These are phyloP conservation scores for Drosophila punjabiensis DNA, from an alignment of 1,140 invertebrate genomes.

Conservation along the genomic window DNA sequence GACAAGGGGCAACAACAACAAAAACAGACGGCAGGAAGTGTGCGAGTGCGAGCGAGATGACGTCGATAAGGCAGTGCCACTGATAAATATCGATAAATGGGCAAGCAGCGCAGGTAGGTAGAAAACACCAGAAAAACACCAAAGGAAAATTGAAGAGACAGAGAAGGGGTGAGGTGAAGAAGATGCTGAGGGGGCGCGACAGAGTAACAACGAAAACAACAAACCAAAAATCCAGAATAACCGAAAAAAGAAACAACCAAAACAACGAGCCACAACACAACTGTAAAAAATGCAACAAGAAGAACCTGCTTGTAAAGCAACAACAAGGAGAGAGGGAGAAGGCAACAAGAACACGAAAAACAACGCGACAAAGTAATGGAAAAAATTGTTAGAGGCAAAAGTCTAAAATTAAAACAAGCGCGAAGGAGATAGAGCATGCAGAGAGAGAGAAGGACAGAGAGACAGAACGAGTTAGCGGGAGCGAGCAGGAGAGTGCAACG, in stretches of 20 bases:
- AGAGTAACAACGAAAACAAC: slow-evolving; percentile 37
- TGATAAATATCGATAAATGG: slow-evolving; percentile 76
- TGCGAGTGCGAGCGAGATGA: slow-evolving; percentile 32
- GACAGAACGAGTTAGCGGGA: slow-evolving; percentile 13
- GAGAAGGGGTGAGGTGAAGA: neutral
- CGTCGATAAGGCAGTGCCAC: slow-evolving; percentile 50
- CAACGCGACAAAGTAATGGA: slow-evolving; percentile 69
- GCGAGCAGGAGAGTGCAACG: slow-evolving; percentile 55
- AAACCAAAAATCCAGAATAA: slow-evolving; percentile 68
- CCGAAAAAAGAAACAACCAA: slow-evolving; percentile 37
- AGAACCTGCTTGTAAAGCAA: slow-evolving; percentile 62
- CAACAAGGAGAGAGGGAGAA: slow-evolving; percentile 25
- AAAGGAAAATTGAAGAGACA: neutral
- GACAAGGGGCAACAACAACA: slow-evolving; percentile 4
- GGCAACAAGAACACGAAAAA: slow-evolving; percentile 59
- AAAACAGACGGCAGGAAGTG: slow-evolving; percentile 38
- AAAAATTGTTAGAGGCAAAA: slow-evolving; percentile 68
- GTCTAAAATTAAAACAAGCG: slow-evolving; percentile 70
- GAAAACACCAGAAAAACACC: slow-evolving; percentile 30
- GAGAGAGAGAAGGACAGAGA: slow-evolving; percentile 18
- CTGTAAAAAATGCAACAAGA: slow-evolving; percentile 76
- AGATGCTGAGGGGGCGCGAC: slow-evolving; percentile 50
- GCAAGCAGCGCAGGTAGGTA: slow-evolving; percentile 36
- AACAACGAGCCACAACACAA: slow-evolving; percentile 47
- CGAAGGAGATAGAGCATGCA: slow-evolving; percentile 33